Evolutionary conservation across 2,888 invertebrate genomes (phyloP).

Genomic region (Dolichopus griseipennis): DNA sequence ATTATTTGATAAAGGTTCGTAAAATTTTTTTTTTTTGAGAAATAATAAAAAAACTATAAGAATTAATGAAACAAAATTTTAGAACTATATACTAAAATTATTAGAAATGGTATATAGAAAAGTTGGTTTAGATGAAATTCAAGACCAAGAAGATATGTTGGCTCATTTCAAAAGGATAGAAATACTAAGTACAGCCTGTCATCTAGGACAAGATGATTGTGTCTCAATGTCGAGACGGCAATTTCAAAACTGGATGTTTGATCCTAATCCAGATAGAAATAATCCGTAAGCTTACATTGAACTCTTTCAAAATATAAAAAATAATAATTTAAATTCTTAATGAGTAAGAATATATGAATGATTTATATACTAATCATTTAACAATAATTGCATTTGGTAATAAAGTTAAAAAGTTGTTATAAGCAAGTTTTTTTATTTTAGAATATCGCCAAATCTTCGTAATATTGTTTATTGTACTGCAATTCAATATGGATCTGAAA

Average conservation of each 20-base stretch:
- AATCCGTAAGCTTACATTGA: conserved; percentile 55
- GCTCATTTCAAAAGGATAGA: conserved; percentile 62
- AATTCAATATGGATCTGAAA: conserved; percentile 68
- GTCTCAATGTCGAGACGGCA: conserved; percentile 61
- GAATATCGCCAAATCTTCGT: conserved; percentile 76
- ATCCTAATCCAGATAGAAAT: conserved; percentile 59
- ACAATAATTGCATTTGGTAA: not conserved
- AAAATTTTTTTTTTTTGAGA: not conserved
- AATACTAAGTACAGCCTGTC: conserved; percentile 65
- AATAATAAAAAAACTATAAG: too few species aligned
- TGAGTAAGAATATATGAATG: too few species aligned
- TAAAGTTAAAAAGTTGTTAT: not conserved
- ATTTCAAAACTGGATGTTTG: conserved; percentile 67
- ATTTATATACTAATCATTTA: too few species aligned
- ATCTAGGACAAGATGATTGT: conserved; percentile 64
- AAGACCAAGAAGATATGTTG: conserved; percentile 53
- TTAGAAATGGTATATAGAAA: conserved; percentile 58
- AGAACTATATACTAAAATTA: conserved; percentile 62
- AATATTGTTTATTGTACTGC: conserved; percentile 81
- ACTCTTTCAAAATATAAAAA: too few species aligned
- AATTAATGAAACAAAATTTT: not conserved
- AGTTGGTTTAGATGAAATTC: conserved; percentile 58
- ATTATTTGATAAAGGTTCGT: conserved; percentile 55
- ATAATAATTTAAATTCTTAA: too few species aligned
- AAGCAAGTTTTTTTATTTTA: conserved; percentile 33